Evolutionary conservation across 1,140 invertebrate genomes (phyloP), one percentile per base, ranked within the genome.

Genomic region (Drosophila watanabei): DNA sequence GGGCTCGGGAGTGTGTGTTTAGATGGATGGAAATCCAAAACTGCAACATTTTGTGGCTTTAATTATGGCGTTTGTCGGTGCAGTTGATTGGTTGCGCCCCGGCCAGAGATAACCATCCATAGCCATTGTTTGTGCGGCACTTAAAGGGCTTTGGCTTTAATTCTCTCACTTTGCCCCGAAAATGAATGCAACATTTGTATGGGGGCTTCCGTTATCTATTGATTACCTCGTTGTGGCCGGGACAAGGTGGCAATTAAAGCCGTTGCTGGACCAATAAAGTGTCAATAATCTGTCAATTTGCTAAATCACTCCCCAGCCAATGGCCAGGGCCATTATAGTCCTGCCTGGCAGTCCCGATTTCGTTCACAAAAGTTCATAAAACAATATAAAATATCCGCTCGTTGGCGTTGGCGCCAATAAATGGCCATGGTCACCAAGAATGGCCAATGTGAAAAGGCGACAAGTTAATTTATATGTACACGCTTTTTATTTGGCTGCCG

Each of bases 221-320:
- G 54, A 57, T 57, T 41, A 7, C 54, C 52, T 37, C 33, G 52
- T 10, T 56, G 18, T 20, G 33, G 8, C 52, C 10, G 56, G 10
- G 20, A 58, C 37, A 43, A 63, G 46, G 57, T 51, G 41, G 58
- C 72, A 75, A 72, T 84, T 76, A 70, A 73, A 83, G 59, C 58
- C 51, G 18, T 37, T 81, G 37, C 51, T 28, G 51, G 63, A 52
- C 73, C 83, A 87, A 86, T 86, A 80, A 86, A 86, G 81, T 62
- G 79, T 59, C 83, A 79, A 86, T 86, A 86, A 86, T 82, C 83
- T 82, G 83, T 86, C 83, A 87, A 87, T 87, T 87, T 87, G 76
- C 83, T 77, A 87, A 87, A 87, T 87, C 79, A 87, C 83, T 87
- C 83, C 72, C 83, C 70, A 61, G 68, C 73, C 66, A 62, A n/a